Percentiles rank a stretch among this genome's conserved stretches.
Conservation (phyloP, 1,140 invertebrate genomes). For the Phenacoccus solenopsis region DNA sequence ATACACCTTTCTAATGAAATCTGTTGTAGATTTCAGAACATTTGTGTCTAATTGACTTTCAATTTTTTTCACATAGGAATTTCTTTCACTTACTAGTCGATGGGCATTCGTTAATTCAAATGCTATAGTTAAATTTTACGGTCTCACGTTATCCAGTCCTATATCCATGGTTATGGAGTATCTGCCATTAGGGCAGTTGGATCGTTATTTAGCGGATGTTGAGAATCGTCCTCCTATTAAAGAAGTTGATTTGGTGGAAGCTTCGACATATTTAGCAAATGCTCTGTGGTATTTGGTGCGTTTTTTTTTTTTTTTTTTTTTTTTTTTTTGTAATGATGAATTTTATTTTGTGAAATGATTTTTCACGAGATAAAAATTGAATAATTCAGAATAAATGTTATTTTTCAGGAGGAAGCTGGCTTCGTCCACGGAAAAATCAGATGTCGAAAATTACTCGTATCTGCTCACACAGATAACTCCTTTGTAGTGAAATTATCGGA, state of each 20-base stretch:
- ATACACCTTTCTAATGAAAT: neutral
- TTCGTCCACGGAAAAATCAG: slow-evolving; percentile 52
- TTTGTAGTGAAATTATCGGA: slow-evolving; percentile 68
- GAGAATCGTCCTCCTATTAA: slow-evolving; percentile 43
- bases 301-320: slow-evolving; percentile 5
- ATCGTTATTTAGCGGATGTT: slow-evolving; percentile 46
- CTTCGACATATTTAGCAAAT: slow-evolving; percentile 56
- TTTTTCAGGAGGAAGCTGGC: too few relatives aligned
- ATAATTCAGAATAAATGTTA: too few relatives aligned
- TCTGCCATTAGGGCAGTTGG: slow-evolving; percentile 58
- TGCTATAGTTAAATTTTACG: slow-evolving; percentile 56
- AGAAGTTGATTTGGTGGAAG: slow-evolving; percentile 61
- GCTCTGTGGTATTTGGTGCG: slow-evolving; percentile 64
- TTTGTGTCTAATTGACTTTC: neutral
- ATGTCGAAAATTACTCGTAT: slow-evolving; percentile 66
- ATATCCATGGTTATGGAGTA: slow-evolving; percentile 72
- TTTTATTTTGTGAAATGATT: too few relatives aligned
- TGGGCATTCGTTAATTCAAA: slow-evolving; percentile 62
- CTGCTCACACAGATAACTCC: slow-evolving; percentile 46
- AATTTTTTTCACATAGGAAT: slow-evolving; percentile 44
- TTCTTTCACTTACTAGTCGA: slow-evolving; percentile 55
- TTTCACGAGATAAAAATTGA: too few relatives aligned
- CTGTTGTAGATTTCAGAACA: neutral
- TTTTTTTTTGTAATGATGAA: too few relatives aligned
- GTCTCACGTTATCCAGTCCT: slow-evolving; percentile 56